phyloP scores from a whole-genome alignment of 2,113 vertebrate genomes.

The Anser brachyrhynchus region DNA sequence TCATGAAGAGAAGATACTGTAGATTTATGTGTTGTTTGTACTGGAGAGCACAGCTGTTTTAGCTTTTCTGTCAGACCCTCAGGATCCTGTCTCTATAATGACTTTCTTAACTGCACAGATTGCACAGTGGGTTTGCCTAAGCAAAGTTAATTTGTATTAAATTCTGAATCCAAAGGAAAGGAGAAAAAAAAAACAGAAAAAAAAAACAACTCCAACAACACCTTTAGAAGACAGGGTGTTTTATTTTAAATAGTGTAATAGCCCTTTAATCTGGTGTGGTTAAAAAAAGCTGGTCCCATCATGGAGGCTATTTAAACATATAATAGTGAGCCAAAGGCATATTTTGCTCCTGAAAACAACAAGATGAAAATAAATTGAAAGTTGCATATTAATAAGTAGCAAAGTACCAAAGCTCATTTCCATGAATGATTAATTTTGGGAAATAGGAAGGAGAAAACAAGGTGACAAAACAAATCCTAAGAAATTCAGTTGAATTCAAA shows the following conservation, averaged over 20 bases:
- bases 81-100: background rate
- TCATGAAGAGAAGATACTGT: conserved; percentile 7
- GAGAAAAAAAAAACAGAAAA: background rate
- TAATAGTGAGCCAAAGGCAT: background rate
- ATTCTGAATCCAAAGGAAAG: background rate
- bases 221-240: background rate
- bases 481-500: background rate
- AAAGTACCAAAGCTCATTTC: background rate
- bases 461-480: background rate
- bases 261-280: background rate
- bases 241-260: background rate
- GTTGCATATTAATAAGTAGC: background rate
- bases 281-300: background rate
- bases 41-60: conserved; percentile 44
- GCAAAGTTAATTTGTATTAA: background rate
- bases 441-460: background rate
- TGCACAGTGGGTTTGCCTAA: background rate
- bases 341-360: background rate
- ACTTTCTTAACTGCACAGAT: background rate
- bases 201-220: background rate
- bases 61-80: conserved; percentile 54
- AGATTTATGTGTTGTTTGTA: conserved; percentile 48
- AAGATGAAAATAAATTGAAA: background rate
- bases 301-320: background rate
- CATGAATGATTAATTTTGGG: background rate